Evolutionary conservation across 2,888 invertebrate species (phyloP).

Genomic region (Helicoverpa assulta): DNA sequence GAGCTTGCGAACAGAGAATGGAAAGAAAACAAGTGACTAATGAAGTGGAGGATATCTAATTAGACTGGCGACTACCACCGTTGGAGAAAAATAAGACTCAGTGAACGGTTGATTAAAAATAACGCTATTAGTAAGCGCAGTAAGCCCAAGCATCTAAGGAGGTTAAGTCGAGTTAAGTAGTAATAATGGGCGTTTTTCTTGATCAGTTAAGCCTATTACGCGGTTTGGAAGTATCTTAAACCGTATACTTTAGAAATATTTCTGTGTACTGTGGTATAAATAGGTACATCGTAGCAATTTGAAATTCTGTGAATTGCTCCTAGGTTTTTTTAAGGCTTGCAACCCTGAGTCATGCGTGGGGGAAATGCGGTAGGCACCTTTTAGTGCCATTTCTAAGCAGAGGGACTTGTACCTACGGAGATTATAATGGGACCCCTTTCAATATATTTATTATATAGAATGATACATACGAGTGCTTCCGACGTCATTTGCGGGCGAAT

Average conservation of each 20-base stretch:
- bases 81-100: conserved; percentile 54
- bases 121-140: conserved; percentile 52
- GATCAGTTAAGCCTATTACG: conserved; percentile 37
- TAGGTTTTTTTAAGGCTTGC: conserved; percentile 51
- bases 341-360: conserved; percentile 67
- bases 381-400: conserved; percentile 51
- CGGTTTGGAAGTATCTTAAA: conserved; percentile 12
- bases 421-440: conserved; percentile 41
- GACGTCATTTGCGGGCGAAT: conserved; percentile 12
- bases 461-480: conserved; percentile 20
- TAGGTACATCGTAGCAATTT: conserved; percentile 11
- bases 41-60: conserved; percentile 65
- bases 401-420: conserved; percentile 38
- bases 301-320: conserved; percentile 28
- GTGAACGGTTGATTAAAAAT: conserved; percentile 58
- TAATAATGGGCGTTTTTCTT: conserved; percentile 35
- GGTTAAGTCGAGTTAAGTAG: conserved; percentile 47
- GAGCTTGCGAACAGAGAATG: conserved; percentile 17
- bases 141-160: conserved; percentile 47
- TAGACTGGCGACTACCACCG: conserved; percentile 51
- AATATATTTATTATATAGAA: conserved; percentile 42
- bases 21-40: conserved; percentile 62
- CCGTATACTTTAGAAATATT: not conserved
- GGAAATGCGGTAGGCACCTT: conserved; percentile 59
- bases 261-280: not conserved